Conservation (phyloP, 2,888 invertebrate genomes). For the Acleris emargana region DNA sequence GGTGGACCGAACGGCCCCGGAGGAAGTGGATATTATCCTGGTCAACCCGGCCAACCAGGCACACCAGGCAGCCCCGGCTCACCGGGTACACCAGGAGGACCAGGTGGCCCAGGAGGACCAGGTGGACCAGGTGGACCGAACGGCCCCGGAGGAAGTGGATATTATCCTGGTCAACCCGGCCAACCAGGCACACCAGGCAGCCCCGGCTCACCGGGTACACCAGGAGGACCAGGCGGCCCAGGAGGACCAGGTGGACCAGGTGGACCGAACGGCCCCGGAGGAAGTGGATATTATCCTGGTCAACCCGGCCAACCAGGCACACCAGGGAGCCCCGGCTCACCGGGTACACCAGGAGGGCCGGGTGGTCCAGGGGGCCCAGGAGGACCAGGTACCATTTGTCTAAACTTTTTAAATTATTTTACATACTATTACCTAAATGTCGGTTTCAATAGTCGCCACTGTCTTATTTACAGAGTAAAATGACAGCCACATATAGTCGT, state of each 20-base stretch:
- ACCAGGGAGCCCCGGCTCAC: constrained; percentile 47
- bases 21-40: constrained; percentile 29
- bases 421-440: too few relatives aligned
- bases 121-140: constrained; percentile 20
- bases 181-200: constrained; percentile 41
- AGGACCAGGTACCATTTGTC: constrained; percentile 40
- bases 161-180: constrained; percentile 36
- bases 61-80: constrained; percentile 56
- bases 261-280: constrained; percentile 33
- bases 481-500: too few relatives aligned
- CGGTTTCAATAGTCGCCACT: too few relatives aligned
- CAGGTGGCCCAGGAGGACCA: constrained; percentile 48
- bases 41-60: too few relatives aligned
- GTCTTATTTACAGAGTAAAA: neutral
- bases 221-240: constrained; percentile 39
- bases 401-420: too few relatives aligned
- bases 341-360: constrained; percentile 48
- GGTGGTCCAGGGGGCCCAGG: constrained; percentile 53
- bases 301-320: constrained; percentile 35
- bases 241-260: constrained; percentile 41
- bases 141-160: constrained; percentile 35
- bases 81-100: constrained; percentile 47
- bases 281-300: too few relatives aligned
- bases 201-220: constrained; percentile 52
- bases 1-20: constrained; percentile 56